These are phyloP conservation scores for Sinhomidia bicolor DNA, from an alignment of 2,888 invertebrate genomes.

Conservation along the genomic window DNA sequence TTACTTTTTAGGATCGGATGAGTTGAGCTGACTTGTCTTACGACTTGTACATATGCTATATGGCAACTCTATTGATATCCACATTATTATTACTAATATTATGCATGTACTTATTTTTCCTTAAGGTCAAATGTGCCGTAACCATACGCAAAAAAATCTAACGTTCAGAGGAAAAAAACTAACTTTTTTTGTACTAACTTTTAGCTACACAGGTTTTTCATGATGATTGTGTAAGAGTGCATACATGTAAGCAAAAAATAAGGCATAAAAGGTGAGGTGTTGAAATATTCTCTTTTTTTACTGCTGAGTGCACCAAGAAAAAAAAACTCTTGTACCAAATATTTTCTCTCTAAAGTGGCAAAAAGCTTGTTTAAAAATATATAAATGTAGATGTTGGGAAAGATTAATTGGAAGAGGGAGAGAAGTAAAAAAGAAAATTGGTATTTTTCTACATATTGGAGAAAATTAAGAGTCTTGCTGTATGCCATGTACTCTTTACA, in stretches of 20 bases:
- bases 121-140: constrained; percentile 44
- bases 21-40: neutral
- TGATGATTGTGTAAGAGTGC: constrained; percentile 8
- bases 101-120: neutral
- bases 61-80: neutral
- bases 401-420: constrained; percentile 22
- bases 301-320: neutral
- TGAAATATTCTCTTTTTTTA: constrained; percentile 45
- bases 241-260: neutral
- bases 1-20: neutral
- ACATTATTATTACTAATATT: too few species aligned
- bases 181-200: neutral
- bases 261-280: constrained; percentile 28
- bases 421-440: constrained; percentile 4
- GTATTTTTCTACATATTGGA: neutral
- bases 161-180: neutral
- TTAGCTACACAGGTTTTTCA: constrained; percentile 18
- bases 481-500: neutral
- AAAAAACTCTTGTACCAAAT: neutral
- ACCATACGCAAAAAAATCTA: constrained; percentile 25
- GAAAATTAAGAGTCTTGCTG: neutral
- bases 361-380: constrained; percentile 24
- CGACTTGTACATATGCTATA: neutral
- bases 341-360: constrained; percentile 38
- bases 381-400: constrained; percentile 6